A percentile compares a stretch with the other conserved stretches of the same genome.
These are phyloP conservation scores for Leptoteleia sp. DNA, from an alignment of 1,140 invertebrate genomes.

Conservation along the genomic window DNA sequence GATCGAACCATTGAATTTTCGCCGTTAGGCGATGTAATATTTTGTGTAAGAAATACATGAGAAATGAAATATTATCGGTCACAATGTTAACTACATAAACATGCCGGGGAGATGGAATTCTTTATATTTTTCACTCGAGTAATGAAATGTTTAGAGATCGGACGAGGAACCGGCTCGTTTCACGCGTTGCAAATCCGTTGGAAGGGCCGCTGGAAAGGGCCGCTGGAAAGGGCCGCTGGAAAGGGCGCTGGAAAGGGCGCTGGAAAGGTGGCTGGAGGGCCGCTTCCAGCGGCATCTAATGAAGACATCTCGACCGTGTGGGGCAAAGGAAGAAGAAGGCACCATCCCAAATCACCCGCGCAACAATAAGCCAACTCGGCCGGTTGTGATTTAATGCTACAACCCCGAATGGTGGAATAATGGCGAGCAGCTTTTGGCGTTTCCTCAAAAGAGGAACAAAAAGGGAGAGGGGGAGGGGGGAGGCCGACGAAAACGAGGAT, in stretches of 20 bases:
- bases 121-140: slow-evolving; percentile 14
- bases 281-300: slow-evolving; percentile 62
- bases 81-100: too few relatives aligned
- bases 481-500: slow-evolving; percentile 14
- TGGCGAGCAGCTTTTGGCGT: slow-evolving; percentile 61
- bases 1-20: too few relatives aligned
- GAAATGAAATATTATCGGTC: too few relatives aligned
- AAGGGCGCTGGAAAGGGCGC: too few relatives aligned
- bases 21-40: too few relatives aligned
- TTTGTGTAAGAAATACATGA: too few relatives aligned
- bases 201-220: too few relatives aligned
- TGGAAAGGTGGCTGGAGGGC: too few relatives aligned
- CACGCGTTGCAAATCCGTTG: slow-evolving; percentile 50
- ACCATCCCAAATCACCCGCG: slow-evolving; percentile 64
- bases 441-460: slow-evolving; percentile 65
- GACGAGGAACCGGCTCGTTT: slow-evolving; percentile 45
- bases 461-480: too few relatives aligned
- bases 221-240: too few relatives aligned
- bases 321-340: slow-evolving; percentile 53
- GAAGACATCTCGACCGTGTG: slow-evolving; percentile 71
- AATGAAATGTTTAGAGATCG: slow-evolving; percentile 44
- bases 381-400: slow-evolving; percentile 67
- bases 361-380: slow-evolving; percentile 70
- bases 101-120: too few relatives aligned
- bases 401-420: slow-evolving; percentile 68